Base-by-base conservation (phyloP, 92 coral and sea anemone species). In the Palythoa caribaeorum region DNA sequence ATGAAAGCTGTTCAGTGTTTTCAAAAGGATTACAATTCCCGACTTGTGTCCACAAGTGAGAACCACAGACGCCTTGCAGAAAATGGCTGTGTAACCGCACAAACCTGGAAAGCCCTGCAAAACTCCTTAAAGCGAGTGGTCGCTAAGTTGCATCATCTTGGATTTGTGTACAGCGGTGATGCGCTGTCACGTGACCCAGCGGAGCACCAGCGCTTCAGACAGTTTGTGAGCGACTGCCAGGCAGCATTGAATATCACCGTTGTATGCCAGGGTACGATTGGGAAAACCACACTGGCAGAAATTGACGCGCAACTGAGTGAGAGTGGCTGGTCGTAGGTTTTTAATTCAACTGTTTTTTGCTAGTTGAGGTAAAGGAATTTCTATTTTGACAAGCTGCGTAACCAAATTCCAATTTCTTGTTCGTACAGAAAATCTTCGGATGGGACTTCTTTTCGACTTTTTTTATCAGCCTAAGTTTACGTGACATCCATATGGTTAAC, bases 1-100 rank as follows among this genome's bases (percentile, higher is more conserved):
- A 84, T 90, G 59, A 72, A 87, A 21, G 90, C 98, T 4, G 93
- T 94, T 50, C 89, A 85, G 62, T 89, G 79, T 66, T 94, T 94
- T 84, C 98, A 94, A 74, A 73, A 54, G 1, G 96, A 94, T 21
- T 85, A 91, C 87, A 94, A 94, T 84, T 51, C 86, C 62, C 81
- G 78, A 9, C 69, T 62, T 40, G 20, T 38, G 40, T 14, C 19
- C 15, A 28, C 79, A 50, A 53, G 38, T 21, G 50, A 44, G 50
- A 53, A 71, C 11, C 44, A 44, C 3, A 75, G 14, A 3, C 59
- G 60, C 53, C 87, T 94, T 19, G 94, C 91, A 6, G 86, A 88
- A 47, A 80, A 74, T 71, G 98, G 98, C 21, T 80, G 88, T 71
- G 83, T 94, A 9, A 90, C 90, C 65, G 92, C 90, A 8, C 71